phyloP scores from a whole-genome alignment of 1,140 invertebrate genomes.

The Drosophila sulfurigaster region DNA sequence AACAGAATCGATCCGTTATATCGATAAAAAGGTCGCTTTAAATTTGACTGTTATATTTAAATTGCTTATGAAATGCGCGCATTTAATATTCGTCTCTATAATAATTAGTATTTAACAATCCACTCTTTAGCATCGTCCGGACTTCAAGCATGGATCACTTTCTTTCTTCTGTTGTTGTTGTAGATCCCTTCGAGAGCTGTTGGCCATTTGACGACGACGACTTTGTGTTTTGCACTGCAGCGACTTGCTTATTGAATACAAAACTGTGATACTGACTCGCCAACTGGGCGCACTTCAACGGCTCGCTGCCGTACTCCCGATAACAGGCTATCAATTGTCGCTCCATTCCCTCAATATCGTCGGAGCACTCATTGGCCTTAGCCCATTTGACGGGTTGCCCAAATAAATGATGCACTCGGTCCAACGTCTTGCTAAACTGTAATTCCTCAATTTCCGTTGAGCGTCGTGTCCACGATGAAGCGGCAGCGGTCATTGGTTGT shows the following conservation, averaged over 20 bases:
- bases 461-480: constrained; percentile 45
- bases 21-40: no score
- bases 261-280: constrained; percentile 60
- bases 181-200: neutral
- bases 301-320: constrained; percentile 43
- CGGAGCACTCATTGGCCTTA: constrained; percentile 37
- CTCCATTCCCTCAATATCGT: constrained; percentile 54
- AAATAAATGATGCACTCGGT: constrained; percentile 59
- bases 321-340: constrained; percentile 55
- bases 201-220: neutral
- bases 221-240: constrained; percentile 25
- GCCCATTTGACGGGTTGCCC: constrained; percentile 53
- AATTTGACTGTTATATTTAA: constrained; percentile 26
- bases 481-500: neutral
- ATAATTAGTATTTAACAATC: constrained; percentile 11
- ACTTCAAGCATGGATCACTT: constrained; percentile 1
- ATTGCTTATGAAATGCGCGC: constrained; percentile 3
- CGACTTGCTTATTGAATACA: constrained; percentile 58
- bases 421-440: constrained; percentile 59
- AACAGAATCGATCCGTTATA: no score
- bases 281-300: constrained; percentile 58
- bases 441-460: constrained; percentile 58
- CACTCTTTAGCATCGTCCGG: neutral
- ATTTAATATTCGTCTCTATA: constrained; percentile 6
- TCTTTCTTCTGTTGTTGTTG: neutral